phyloP scores from a whole-genome alignment of 2,113 vertebrate species.

The Tonatia bakeri region DNA sequence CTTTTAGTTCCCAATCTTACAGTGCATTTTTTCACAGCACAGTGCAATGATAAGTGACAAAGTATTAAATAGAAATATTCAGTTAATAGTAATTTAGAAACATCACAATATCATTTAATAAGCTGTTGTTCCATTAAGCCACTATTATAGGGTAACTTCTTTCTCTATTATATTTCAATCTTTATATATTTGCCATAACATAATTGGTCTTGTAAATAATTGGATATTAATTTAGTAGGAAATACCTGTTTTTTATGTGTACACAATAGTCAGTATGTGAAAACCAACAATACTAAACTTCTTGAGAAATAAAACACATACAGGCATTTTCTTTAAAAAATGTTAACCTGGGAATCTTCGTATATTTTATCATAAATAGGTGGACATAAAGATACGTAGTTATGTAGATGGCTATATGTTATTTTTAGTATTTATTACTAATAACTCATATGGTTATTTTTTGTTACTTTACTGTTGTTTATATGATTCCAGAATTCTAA shows the following conservation, averaged over 20 bases:
- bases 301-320: neutral
- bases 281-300: neutral
- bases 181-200: neutral
- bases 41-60: slow-evolving; percentile 67
- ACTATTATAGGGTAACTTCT: neutral
- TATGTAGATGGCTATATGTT: neutral
- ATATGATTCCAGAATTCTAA: neutral
- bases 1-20: slow-evolving; percentile 58
- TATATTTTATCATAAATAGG: neutral
- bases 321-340: neutral
- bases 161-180: neutral
- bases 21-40: slow-evolving; percentile 36
- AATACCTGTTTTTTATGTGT: neutral
- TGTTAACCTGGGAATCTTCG: neutral
- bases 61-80: slow-evolving; percentile 51
- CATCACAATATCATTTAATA: slow-evolving; percentile 69
- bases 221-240: neutral
- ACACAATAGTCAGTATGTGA: neutral
- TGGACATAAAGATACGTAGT: neutral
- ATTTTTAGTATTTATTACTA: neutral
- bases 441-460: neutral
- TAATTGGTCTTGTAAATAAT: neutral
- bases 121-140: neutral
- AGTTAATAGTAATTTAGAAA: slow-evolving; percentile 67
- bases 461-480: neutral